Conservation (phyloP, 2,113 vertebrate species). For the Siniperca knerii region DNA sequence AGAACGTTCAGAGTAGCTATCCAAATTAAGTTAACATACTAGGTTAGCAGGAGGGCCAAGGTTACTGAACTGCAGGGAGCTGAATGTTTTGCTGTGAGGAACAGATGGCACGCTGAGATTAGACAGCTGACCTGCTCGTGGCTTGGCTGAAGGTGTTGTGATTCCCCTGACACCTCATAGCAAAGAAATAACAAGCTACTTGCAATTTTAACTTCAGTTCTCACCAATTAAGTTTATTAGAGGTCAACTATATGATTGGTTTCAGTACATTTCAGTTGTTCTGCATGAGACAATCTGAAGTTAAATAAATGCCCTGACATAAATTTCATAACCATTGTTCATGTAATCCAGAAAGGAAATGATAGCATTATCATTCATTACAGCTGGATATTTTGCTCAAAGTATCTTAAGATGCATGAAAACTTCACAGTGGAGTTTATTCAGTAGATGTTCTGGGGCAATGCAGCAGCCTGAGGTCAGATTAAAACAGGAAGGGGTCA, state of each 20-base stretch:
- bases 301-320: background rate
- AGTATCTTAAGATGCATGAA: background rate
- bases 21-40: conserved; percentile 7
- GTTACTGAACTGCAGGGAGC: conserved; percentile 9
- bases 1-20: conserved; percentile 3
- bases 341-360: background rate
- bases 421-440: background rate
- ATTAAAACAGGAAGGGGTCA: conserved; percentile 69
- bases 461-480: conserved; percentile 66
- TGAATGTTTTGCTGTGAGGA: conserved; percentile 41
- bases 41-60: conserved; percentile 39
- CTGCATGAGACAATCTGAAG: background rate
- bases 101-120: conserved; percentile 71
- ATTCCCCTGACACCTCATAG: conserved; percentile 2
- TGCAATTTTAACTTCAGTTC: background rate
- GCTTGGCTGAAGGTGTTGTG: conserved; percentile 32
- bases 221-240: background rate
- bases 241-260: background rate
- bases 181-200: conserved; percentile 20
- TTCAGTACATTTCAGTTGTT: background rate
- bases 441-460: background rate
- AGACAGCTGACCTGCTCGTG: conserved; percentile 59
- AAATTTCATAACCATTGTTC: background rate
- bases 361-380: background rate
- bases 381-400: background rate